Percentiles rank a stretch among this genome's conserved stretches.
These are phyloP conservation scores for Cataglyphis altisquamis DNA, from an alignment of 2,888 invertebrate species.

Conservation along the genomic window DNA sequence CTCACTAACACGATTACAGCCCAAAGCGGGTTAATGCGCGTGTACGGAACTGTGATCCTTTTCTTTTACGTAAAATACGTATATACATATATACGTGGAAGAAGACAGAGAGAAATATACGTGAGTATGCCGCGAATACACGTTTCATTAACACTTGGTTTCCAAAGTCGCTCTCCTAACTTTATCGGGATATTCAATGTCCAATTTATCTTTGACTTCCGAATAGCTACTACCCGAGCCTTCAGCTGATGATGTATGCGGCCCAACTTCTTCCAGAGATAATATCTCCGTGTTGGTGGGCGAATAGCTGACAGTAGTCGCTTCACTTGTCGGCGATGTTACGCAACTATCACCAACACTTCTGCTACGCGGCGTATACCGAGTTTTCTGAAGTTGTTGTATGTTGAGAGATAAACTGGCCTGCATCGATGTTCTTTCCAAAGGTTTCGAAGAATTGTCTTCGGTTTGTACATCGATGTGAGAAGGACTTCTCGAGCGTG, in stretches of 20 bases:
- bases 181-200: conserved; percentile 72
- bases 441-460: conserved; percentile 50
- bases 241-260: conserved; percentile 65
- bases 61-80: conserved; percentile 56
- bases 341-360: conserved; percentile 83
- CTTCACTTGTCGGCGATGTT: conserved; percentile 83
- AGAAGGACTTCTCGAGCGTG: conserved; percentile 80
- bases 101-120: conserved; percentile 55
- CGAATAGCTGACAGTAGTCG: conserved; percentile 80
- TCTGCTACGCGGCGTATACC: conserved; percentile 77
- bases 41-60: conserved; percentile 68
- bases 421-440: conserved; percentile 77
- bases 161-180: conserved; percentile 79
- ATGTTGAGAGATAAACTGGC: conserved; percentile 80
- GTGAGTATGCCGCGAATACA: conserved; percentile 45
- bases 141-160: conserved; percentile 74
- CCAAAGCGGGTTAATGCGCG: conserved; percentile 62
- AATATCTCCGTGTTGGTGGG: conserved; percentile 82
- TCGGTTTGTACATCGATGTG: conserved; percentile 65
- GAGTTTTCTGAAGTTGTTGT: conserved; percentile 75
- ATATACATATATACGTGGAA: conserved; percentile 66
- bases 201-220: conserved; percentile 71
- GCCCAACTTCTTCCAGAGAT: conserved; percentile 80
- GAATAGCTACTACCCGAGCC: conserved; percentile 65
- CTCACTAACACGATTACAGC: conserved; percentile 77